phyloP scores from a whole-genome alignment of 2,797 vertebrate species.

The Diceros bicornis region DNA sequence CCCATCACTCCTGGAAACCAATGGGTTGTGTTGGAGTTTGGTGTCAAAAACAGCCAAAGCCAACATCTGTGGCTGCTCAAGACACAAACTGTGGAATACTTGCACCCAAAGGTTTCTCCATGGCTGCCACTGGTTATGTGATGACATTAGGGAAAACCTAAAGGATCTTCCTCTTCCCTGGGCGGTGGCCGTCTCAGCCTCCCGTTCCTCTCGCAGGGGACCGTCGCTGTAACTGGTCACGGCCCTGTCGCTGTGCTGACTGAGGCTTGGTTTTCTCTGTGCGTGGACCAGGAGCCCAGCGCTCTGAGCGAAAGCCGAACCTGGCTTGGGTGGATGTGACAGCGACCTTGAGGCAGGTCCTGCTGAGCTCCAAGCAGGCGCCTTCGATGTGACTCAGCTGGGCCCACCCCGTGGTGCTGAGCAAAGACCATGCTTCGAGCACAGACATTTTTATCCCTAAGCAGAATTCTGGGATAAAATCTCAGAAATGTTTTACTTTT shows the following conservation, averaged over 20 bases:
- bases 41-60: not conserved
- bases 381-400: not conserved
- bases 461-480: not conserved
- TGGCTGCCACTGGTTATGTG: accelerated
- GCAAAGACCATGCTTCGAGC: not conserved
- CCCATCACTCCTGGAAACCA: not conserved
- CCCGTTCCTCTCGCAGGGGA: accelerated
- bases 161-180: not conserved
- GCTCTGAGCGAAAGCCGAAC: accelerated
- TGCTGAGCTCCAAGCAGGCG: not conserved
- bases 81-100: not conserved
- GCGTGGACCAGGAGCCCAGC: accelerated
- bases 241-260: accelerated
- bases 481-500: not conserved
- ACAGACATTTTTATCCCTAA: not conserved
- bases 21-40: accelerated
- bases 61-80: not conserved
- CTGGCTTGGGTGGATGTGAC: accelerated
- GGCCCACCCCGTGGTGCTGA: accelerated
- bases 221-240: accelerated
- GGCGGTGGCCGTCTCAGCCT: accelerated
- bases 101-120: not conserved
- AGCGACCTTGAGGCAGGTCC: not conserved
- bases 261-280: not conserved
- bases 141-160: not conserved